These are phyloP conservation scores for Salpingus planirostris DNA, from an alignment of 2,888 invertebrate species.

Conservation along the genomic window DNA sequence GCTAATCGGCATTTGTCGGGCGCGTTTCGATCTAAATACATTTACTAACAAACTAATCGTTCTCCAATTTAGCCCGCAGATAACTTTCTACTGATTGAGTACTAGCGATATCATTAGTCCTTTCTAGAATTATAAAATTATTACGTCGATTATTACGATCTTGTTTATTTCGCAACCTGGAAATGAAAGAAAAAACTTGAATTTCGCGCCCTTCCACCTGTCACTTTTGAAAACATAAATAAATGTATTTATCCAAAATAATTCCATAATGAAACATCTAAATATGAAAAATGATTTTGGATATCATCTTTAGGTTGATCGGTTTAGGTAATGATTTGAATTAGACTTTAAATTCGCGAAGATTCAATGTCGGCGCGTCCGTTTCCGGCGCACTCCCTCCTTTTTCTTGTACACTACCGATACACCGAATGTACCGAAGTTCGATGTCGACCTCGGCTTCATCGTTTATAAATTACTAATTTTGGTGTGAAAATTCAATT, in stretches of 20 bases:
- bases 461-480: slow-evolving; percentile 12
- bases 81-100: too few species aligned
- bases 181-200: too few species aligned
- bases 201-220: background rate
- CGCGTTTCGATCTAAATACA: too few species aligned
- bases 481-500: slow-evolving; percentile 3
- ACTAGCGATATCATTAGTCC: too few species aligned
- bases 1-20: too few species aligned
- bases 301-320: background rate
- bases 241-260: background rate
- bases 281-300: background rate
- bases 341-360: slow-evolving; percentile 5
- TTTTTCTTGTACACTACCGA: too few species aligned
- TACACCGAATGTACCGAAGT: slow-evolving; percentile 13
- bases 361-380: slow-evolving; percentile 7
- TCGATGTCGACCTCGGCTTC: slow-evolving; percentile 17
- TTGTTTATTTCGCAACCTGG: too few species aligned
- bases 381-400: slow-evolving; percentile 11
- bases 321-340: slow-evolving; percentile 3
- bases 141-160: too few species aligned
- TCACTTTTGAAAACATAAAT: background rate
- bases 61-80: too few species aligned
- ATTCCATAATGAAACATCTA: background rate
- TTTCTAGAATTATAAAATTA: too few species aligned
- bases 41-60: too few species aligned